These are phyloP conservation scores for Felis chaus DNA, from an alignment of 2,113 vertebrate species.

Conservation along the genomic window DNA sequence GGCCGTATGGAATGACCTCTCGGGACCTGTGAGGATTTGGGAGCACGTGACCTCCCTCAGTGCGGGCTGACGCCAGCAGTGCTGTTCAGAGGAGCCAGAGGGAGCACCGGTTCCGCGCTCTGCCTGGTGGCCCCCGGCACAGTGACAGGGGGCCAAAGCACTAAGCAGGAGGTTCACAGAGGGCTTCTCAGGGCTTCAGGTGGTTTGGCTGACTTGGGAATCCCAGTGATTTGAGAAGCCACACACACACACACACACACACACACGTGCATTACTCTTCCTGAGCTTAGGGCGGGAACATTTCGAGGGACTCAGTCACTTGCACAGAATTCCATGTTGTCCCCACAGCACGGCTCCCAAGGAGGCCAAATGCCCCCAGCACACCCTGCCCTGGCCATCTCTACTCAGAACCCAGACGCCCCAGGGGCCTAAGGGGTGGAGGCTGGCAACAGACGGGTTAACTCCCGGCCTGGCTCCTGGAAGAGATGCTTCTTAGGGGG, in stretches of 20 bases:
- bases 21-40: not conserved
- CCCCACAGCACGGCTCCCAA: not conserved
- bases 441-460: not conserved
- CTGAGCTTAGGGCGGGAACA: not conserved
- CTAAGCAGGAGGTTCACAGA: too few species aligned
- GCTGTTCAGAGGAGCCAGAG: not conserved
- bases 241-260: not conserved
- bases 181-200: not conserved
- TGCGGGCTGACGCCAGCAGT: not conserved
- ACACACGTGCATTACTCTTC: not conserved
- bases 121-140: not conserved
- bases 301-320: not conserved
- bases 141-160: not conserved
- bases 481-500: not conserved
- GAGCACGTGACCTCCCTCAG: not conserved
- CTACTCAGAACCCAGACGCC: not conserved
- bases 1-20: not conserved
- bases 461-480: not conserved
- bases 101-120: not conserved
- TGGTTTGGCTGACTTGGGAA: not conserved
- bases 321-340: not conserved
- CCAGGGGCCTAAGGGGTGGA: not conserved
- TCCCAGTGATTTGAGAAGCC: not conserved
- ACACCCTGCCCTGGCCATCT: not conserved
- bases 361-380: not conserved